Evolutionary conservation across 2,797 vertebrate species (phyloP).

Genomic region (Brotula barbata): DNA sequence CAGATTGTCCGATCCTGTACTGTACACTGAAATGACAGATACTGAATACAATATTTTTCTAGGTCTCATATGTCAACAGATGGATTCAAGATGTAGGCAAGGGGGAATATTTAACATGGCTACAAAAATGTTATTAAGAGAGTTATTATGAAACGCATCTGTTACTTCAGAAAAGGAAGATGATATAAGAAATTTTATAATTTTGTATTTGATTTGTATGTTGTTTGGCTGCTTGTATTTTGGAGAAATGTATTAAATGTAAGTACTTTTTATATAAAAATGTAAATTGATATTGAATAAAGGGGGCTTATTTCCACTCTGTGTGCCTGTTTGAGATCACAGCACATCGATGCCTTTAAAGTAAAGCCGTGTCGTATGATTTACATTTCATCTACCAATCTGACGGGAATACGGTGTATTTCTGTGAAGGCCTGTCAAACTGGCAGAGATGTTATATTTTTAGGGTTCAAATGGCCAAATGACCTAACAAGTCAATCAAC

Average conservation of each 20-base stretch:
- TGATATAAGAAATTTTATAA: constrained; percentile 86
- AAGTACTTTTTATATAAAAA: constrained; percentile 86
- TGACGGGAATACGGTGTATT: not conserved
- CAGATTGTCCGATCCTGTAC: constrained; percentile 64
- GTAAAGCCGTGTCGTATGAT: too few species aligned
- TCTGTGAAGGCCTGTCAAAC: not conserved
- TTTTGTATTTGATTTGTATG: constrained; percentile 90
- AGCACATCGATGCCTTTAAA: not conserved
- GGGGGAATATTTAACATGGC: constrained; percentile 65
- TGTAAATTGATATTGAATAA: constrained; percentile 86
- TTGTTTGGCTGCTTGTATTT: constrained; percentile 88
- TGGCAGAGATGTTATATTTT: constrained; percentile 7
- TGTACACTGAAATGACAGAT: constrained; percentile 72
- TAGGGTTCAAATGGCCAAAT: constrained; percentile 16
- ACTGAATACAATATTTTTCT: constrained; percentile 77
- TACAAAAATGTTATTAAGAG: constrained; percentile 63
- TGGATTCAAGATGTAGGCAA: constrained; percentile 53
- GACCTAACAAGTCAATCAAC: constrained; percentile 51
- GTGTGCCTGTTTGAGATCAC: constrained; percentile 15
- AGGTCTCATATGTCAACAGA: constrained; percentile 69
- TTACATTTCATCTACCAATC: too few species aligned
- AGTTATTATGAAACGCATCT: constrained; percentile 73
- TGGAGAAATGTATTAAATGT: constrained; percentile 88
- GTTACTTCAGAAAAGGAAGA: constrained; percentile 75
- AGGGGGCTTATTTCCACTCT: constrained; percentile 83